Evolutionary conservation across 2,888 invertebrate species (phyloP).

Genomic region (Amphimallon solstitiale): DNA sequence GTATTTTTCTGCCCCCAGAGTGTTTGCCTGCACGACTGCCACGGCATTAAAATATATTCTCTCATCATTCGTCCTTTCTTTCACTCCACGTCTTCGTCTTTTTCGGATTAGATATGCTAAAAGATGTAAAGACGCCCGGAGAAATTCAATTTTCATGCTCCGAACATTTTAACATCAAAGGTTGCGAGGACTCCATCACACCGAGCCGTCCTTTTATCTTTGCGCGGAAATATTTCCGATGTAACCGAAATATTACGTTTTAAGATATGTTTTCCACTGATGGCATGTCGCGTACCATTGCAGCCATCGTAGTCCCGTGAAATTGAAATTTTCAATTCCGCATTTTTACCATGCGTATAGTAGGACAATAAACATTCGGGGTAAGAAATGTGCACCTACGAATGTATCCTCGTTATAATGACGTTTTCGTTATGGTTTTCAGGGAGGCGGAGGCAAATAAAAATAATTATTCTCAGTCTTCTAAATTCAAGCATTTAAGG

Average conservation of each 20-base stretch:
- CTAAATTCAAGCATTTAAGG: no score
- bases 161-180: slow-evolving; percentile 49
- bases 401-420: no score
- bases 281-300: slow-evolving; percentile 26
- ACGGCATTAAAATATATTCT: slow-evolving; percentile 21
- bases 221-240: slow-evolving; percentile 34
- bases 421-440: no score
- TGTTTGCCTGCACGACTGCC: not conserved
- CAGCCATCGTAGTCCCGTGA: no score
- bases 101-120: slow-evolving; percentile 40
- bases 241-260: slow-evolving; percentile 40
- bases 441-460: no score
- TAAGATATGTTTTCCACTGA: slow-evolving; percentile 34
- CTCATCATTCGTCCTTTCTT: not conserved
- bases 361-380: no score
- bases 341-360: no score
- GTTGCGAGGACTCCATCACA: slow-evolving; percentile 45
- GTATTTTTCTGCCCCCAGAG: not conserved
- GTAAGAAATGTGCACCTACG: no score
- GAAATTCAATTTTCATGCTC: slow-evolving; percentile 50
- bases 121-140: slow-evolving; percentile 38
- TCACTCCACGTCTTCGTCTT: slow-evolving; percentile 7
- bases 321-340: no score
- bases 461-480: no score
- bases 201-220: slow-evolving; percentile 41